Percentiles rank a stretch among this genome's conserved stretches.
phyloP scores from a whole-genome alignment of 2,797 vertebrate genomes.

The Streptopelia turtur region DNA sequence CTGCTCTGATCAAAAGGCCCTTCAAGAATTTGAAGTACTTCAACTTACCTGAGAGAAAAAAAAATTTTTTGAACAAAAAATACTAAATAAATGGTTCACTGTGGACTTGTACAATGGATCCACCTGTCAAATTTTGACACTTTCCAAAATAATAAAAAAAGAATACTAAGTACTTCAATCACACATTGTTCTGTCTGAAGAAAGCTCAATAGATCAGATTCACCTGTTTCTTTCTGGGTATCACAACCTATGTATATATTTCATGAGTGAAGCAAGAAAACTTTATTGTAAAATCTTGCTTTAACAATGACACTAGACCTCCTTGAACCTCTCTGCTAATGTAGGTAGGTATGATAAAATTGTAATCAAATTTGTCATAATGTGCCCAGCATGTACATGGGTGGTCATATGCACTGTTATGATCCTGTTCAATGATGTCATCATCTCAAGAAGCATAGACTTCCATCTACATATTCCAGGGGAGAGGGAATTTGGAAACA shows the following conservation, averaged over 20 bases:
- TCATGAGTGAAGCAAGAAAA: background rate
- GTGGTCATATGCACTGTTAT: background rate
- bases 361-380: background rate
- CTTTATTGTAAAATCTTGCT: background rate
- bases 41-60: background rate
- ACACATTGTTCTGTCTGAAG: background rate
- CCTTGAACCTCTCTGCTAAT: background rate
- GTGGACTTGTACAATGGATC: background rate
- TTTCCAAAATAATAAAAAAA: background rate
- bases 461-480: background rate
- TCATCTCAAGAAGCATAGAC: background rate
- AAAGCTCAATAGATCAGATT: background rate
- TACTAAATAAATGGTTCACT: background rate
- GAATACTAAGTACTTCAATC: background rate
- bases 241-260: background rate
- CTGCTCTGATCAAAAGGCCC: background rate
- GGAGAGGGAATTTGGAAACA: background rate
- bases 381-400: background rate
- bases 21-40: background rate
- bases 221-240: background rate
- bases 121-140: background rate
- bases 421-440: background rate
- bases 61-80: rapidly evolving
- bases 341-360: background rate
- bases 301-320: background rate